These are phyloP conservation scores for Rousettus leschenaultii DNA, from an alignment of 2,113 vertebrate species.

Conservation along the genomic window DNA sequence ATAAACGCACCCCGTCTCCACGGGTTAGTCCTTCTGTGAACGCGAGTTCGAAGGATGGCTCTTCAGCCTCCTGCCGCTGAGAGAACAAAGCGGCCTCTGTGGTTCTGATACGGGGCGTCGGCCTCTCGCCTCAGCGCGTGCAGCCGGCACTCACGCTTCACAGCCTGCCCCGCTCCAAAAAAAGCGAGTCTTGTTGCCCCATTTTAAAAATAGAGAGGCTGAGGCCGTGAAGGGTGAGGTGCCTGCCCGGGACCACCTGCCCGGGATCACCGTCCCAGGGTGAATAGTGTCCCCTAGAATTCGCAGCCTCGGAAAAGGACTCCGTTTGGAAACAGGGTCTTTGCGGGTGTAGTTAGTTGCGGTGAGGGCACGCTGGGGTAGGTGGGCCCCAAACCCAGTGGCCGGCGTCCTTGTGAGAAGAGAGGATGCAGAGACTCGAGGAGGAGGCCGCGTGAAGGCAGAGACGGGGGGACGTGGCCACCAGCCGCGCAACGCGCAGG, in stretches of 20 bases:
- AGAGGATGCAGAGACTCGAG: background rate
- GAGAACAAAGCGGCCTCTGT: too few relatives aligned
- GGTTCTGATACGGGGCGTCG: rapidly evolving
- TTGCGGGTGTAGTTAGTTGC: background rate
- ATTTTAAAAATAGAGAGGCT: background rate
- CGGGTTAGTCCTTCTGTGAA: background rate
- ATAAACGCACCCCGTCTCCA: background rate
- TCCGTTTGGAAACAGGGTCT: background rate
- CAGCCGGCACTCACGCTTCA: rapidly evolving
- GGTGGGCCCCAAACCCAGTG: background rate
- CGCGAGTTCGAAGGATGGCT: rapidly evolving
- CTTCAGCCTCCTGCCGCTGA: background rate
- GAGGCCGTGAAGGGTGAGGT: background rate
- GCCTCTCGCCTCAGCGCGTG: background rate
- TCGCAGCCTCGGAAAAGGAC: background rate
- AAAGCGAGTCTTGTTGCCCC: background rate
- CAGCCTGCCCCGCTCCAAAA: rapidly evolving
- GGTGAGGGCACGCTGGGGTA: background rate
- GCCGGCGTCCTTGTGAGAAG: rapidly evolving
- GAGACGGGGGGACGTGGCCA: rapidly evolving
- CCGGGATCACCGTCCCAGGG: background rate
- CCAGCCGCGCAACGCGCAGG: rapidly evolving
- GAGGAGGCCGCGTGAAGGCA: rapidly evolving
- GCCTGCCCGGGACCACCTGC: background rate
- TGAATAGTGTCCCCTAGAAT: background rate